A percentile compares a stretch with the other conserved stretches of the same genome.
Evolutionary conservation across 2,113 vertebrate genomes (phyloP).

Genomic region (Dunckerocampus dactyliophorus): DNA sequence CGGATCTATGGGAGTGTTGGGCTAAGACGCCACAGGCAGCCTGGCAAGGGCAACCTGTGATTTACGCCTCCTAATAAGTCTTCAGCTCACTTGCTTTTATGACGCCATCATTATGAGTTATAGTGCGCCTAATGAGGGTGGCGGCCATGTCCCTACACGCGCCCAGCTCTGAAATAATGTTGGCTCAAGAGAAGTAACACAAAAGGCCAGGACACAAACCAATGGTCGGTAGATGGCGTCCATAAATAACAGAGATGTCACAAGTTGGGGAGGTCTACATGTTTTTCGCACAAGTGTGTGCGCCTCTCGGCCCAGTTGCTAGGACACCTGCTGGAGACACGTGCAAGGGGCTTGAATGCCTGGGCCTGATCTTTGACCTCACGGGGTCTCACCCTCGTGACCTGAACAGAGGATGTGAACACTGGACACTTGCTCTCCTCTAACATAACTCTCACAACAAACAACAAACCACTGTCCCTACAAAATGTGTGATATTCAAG

Average conservation of each 20-base stretch:
- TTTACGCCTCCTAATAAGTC: constrained; percentile 34
- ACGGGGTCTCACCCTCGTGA: neutral
- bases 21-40: neutral
- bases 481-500: neutral
- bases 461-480: neutral
- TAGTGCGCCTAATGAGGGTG: constrained; percentile 27
- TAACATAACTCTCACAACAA: too few relatives aligned
- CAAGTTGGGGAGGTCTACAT: neutral
- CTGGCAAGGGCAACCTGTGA: constrained; percentile 12
- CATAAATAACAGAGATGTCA: constrained; percentile 7
- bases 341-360: constrained; percentile 36
- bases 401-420: too few relatives aligned
- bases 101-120: constrained; percentile 43
- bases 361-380: constrained; percentile 49
- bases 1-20: neutral
- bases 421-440: too few relatives aligned
- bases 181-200: neutral
- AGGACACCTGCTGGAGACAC: constrained; percentile 56
- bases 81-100: constrained; percentile 33
- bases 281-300: neutral
- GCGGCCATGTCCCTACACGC: constrained; percentile 11
- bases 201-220: constrained; percentile 5
- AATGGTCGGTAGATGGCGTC: neutral
- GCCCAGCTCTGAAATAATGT: constrained; percentile 9
- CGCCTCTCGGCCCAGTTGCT: constrained; percentile 44